phyloP scores from a whole-genome alignment of 2,797 vertebrate species.

The Hydrophis major region DNA sequence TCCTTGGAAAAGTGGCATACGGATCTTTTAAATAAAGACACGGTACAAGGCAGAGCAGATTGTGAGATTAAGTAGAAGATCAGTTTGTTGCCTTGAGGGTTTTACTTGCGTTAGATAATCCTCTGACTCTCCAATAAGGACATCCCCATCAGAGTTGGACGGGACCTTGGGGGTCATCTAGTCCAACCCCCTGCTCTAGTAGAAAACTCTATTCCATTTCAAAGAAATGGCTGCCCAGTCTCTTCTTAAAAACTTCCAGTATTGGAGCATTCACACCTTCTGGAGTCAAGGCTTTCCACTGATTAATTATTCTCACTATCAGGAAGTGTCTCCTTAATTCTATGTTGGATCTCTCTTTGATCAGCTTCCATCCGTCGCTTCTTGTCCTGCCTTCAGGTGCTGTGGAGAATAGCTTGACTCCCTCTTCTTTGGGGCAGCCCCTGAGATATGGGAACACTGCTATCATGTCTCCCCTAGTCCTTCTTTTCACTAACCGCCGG shows the following conservation, averaged over 20 bases:
- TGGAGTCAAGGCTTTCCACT: background rate
- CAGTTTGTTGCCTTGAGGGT: background rate
- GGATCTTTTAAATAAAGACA: background rate
- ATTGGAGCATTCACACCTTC: background rate
- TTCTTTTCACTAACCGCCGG: background rate
- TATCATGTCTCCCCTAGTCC: background rate
- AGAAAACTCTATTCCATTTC: background rate
- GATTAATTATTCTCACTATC: accelerated
- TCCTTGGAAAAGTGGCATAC: too few species aligned
- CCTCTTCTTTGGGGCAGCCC: background rate
- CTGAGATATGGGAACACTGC: background rate
- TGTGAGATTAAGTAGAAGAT: background rate
- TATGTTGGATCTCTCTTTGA: background rate
- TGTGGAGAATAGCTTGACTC: background rate
- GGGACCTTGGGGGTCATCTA: background rate
- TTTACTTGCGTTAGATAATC: background rate
- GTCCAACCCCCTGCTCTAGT: background rate
- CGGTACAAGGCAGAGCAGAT: background rate
- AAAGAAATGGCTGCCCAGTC: background rate
- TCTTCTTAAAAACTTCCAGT: background rate
- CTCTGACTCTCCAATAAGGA: background rate
- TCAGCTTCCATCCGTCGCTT: background rate
- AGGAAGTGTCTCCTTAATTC: background rate
- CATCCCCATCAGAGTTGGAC: background rate
- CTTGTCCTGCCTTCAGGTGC: background rate